Percentiles rank a stretch among this genome's conserved stretches.
Evolutionary conservation across 2,113 vertebrate genomes (phyloP).

Genomic region (Triplophysa dalaica): DNA sequence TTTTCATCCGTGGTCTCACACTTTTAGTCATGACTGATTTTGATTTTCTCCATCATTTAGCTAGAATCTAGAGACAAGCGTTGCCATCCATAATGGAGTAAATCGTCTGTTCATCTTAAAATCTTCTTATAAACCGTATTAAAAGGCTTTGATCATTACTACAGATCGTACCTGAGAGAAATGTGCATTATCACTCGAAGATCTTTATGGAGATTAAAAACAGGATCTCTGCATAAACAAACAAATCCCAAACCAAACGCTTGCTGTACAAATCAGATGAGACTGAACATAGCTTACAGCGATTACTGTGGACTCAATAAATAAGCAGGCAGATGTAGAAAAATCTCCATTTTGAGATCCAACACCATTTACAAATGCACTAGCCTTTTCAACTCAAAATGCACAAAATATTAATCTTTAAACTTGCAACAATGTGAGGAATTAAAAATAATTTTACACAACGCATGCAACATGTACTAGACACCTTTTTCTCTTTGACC

Average conservation of each 20-base stretch:
- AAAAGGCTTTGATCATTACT: slow-evolving; percentile 51
- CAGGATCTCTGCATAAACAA: slow-evolving; percentile 37
- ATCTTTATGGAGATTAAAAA: slow-evolving; percentile 50
- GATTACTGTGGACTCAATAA: slow-evolving; percentile 33
- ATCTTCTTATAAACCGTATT: slow-evolving; percentile 40
- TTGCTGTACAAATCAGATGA: slow-evolving; percentile 34
- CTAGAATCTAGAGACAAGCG: background rate
- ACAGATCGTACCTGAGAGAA: slow-evolving; percentile 47
- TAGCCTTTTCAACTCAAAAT: background rate
- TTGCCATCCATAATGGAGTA: background rate
- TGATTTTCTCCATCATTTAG: background rate
- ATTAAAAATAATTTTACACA: background rate
- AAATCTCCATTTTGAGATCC: background rate
- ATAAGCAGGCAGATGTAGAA: background rate
- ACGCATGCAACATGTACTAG: background rate
- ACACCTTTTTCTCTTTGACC: background rate
- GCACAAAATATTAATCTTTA: background rate
- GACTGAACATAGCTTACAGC: slow-evolving; percentile 20
- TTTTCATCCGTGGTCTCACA: background rate
- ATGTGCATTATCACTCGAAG: slow-evolving; percentile 39
- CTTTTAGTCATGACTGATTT: background rate
- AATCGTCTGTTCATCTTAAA: background rate
- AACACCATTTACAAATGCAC: background rate
- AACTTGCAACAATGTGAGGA: background rate
- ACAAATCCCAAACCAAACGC: slow-evolving; percentile 33